A percentile compares a stretch with the other conserved stretches of the same genome.
These are phyloP conservation scores for Drosophila mettleri DNA, from an alignment of 2,888 invertebrate genomes.

Conservation along the genomic window DNA sequence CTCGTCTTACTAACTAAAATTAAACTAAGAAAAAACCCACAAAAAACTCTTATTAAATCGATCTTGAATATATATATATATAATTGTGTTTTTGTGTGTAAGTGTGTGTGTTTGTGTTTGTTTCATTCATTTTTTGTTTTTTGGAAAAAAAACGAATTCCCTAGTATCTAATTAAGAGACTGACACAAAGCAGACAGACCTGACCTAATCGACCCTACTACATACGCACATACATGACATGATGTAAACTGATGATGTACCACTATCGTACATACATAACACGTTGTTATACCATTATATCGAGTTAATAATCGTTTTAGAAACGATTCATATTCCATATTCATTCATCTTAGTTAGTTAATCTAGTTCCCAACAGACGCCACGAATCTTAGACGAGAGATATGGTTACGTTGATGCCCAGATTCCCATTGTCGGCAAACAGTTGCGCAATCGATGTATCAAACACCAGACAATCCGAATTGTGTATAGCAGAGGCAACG, in stretches of 20 bases:
- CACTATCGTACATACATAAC: constrained; percentile 15
- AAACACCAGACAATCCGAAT: constrained; percentile 99
- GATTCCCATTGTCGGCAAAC: constrained; percentile 99
- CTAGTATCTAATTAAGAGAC: constrained; percentile 42
- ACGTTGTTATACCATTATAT: constrained; percentile 6
- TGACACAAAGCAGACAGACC: constrained; percentile 19
- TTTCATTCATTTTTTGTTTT: background rate
- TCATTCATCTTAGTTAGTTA: constrained; percentile 6
- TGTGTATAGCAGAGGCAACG: constrained; percentile 98
- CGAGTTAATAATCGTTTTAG: constrained; percentile 57
- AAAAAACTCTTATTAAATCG: constrained; percentile 43
- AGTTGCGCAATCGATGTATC: constrained; percentile 99
- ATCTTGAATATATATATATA: constrained; percentile 31
- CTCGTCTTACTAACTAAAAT: constrained; percentile 69
- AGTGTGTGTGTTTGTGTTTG: constrained; percentile 14
- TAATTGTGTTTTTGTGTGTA: constrained; percentile 32
- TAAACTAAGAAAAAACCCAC: constrained; percentile 66
- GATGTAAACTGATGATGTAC: constrained; percentile 12
- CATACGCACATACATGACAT: constrained; percentile 30
- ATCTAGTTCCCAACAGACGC: background rate
- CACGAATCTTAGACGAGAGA: constrained; percentile 89
- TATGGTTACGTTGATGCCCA: constrained; percentile 99
- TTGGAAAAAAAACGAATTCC: constrained; percentile 36
- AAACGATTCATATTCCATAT: constrained; percentile 54
- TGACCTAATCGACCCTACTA: constrained; percentile 1